Evolutionary conservation across 2,888 invertebrate genomes (phyloP).

Genomic region (Proisotoma minuta): DNA sequence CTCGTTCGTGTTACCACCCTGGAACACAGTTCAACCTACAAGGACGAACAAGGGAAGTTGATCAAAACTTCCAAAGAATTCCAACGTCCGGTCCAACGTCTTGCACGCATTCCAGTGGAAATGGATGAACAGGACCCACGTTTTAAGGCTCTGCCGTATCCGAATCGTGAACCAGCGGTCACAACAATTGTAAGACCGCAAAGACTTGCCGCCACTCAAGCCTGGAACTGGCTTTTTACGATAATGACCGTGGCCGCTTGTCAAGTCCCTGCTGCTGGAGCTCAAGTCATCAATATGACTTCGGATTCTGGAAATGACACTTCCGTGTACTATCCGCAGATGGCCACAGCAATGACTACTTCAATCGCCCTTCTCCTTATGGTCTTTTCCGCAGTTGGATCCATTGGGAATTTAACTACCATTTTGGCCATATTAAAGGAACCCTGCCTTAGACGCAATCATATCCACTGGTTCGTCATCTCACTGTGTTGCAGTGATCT

Average conservation of each 20-base stretch:
- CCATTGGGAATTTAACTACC: background rate
- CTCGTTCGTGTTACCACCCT: constrained; percentile 23
- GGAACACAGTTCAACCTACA: constrained; percentile 3
- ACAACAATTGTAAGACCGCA: background rate
- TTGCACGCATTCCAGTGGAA: constrained; percentile 13
- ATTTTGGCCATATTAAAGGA: background rate
- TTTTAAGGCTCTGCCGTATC: background rate
- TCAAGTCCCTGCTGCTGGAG: background rate
- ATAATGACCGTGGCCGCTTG: background rate
- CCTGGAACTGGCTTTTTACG: background rate
- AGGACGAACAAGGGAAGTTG: background rate
- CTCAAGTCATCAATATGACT: background rate
- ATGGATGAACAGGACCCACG: constrained; percentile 1
- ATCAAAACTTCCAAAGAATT: constrained; percentile 5
- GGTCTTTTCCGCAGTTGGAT: background rate
- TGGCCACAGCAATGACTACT: background rate
- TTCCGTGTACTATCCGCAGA: background rate
- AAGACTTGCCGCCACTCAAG: background rate
- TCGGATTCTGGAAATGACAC: background rate
- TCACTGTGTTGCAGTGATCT: background rate
- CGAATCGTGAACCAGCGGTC: background rate
- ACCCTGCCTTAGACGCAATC: background rate
- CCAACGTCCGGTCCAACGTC: constrained; percentile 13
- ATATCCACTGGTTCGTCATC: background rate
- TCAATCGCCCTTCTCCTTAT: background rate